Conservation (phyloP, 2,113 vertebrate species). For the Furnarius figulus region DNA sequence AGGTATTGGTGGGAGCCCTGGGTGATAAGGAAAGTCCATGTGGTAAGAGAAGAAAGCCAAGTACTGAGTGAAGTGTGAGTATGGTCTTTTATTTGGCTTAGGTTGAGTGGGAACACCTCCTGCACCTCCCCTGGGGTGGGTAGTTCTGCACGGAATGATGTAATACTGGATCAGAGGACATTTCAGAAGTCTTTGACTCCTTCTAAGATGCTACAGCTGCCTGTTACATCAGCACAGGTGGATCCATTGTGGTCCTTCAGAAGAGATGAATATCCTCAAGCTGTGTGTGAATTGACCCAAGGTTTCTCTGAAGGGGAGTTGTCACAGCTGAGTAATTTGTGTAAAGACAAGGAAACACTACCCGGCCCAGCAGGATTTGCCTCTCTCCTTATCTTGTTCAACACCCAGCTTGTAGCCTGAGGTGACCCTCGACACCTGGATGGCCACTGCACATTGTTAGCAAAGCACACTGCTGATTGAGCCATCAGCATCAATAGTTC, state of each 20-base stretch:
- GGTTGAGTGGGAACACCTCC: neutral
- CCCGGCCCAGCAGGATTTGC: neutral
- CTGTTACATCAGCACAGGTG: neutral
- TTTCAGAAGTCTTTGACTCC: neutral
- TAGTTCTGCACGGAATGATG: neutral
- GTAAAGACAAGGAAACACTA: neutral
- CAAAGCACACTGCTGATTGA: neutral
- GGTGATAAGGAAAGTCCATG: neutral
- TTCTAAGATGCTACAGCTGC: neutral
- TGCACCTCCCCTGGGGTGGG: neutral
- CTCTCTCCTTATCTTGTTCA: neutral
- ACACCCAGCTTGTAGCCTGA: neutral
- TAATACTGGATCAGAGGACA: neutral
- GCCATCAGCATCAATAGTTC: neutral
- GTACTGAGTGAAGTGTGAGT: neutral
- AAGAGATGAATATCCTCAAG: too few relatives aligned
- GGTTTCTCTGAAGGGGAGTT: neutral
- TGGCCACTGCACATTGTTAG: neutral
- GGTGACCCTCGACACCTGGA: neutral
- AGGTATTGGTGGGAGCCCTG: neutral
- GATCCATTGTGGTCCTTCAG: neutral
- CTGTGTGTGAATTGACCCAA: neutral
- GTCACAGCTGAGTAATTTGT: neutral
- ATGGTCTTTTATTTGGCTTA: neutral
- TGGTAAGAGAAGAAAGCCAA: neutral